These are phyloP conservation scores for Conus ventricosus DNA, from an alignment of 1,140 invertebrate species.

Conservation along the genomic window DNA sequence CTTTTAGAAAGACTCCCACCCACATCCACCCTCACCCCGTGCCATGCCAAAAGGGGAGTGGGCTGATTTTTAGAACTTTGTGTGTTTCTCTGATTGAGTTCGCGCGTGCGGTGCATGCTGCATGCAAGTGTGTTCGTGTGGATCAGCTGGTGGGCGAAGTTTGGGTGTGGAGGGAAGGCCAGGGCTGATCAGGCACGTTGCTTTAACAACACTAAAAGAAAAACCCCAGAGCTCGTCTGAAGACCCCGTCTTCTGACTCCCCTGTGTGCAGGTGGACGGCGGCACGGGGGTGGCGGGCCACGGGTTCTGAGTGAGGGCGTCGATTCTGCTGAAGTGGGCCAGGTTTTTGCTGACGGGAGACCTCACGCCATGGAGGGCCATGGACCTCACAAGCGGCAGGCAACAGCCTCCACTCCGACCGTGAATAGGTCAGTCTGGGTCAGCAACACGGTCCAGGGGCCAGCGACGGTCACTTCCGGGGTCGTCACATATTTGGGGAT, in stretches of 20 bases:
- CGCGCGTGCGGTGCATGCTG: neutral
- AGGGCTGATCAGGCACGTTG: too few relatives aligned
- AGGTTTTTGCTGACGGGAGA: constrained; percentile 90
- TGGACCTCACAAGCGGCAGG: constrained; percentile 86
- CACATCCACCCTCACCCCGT: too few relatives aligned
- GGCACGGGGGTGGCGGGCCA: constrained; percentile 67
- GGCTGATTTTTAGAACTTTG: neutral
- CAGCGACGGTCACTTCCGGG: too few relatives aligned
- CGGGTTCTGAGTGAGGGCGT: constrained; percentile 84
- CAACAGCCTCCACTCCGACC: constrained; percentile 70
- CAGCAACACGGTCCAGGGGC: too few relatives aligned
- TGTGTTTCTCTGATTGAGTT: neutral
- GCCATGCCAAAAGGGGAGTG: too few relatives aligned
- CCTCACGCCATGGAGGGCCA: constrained; percentile 91
- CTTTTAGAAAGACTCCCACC: too few relatives aligned
- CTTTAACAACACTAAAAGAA: too few relatives aligned
- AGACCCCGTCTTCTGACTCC: too few relatives aligned
- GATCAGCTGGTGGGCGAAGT: neutral
- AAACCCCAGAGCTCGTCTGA: too few relatives aligned
- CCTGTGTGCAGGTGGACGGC: constrained; percentile 63
- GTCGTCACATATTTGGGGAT: too few relatives aligned
- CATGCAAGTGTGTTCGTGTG: neutral
- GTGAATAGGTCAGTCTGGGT: constrained; percentile 62
- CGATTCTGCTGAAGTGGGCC: constrained; percentile 92
- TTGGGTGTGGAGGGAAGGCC: neutral